Evolutionary conservation across 1,140 invertebrate species (phyloP), one percentile per base, ranked within the genome.

Genomic region (Danaus plexippus): DNA sequence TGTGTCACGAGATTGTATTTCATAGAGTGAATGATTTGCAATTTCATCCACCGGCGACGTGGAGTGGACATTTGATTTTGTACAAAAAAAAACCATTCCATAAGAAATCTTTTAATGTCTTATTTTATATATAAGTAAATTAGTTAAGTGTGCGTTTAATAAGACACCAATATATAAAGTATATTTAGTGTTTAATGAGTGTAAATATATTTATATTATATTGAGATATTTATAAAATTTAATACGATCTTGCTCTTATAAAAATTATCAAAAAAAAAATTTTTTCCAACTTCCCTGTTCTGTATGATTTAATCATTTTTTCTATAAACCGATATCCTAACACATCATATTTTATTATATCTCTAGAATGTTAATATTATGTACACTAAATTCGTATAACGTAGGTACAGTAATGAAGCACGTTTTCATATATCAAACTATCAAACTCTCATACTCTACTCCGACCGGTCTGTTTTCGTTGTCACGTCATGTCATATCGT

Each of bases 151-250:
- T 80, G 77, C 75, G 67, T 83, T 78, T 73, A 77, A 80, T 85
- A 85, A 85, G 80, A 85, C 81, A 86, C 81, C 81, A 86, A 86
- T 82, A 80, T 85, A 69, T 80, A 69, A 72, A 64, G 65, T 66
- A 72, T 79, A 78, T 77, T 79, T 86, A 84, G 83, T 57, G 61
- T 67, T 69, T 75, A 80, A 82, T 68, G 67, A 81, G 71, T 86
- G 83, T 86, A 86, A 79, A 86, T 86, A 86, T 85, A 86, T 85
- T 86, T 86, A 86, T 85, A 81, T 69, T 75, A 75, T 78, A 83
- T 79, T 83, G 80, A 86, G 72, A 86, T 85, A 85, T 86, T 85
- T 85, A 86, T 85, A 80, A 83, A 85, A 83, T 83, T 83, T 80
- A 83, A 83, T 83, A 85, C 71, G 73, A 75, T 85, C 79, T 80